phyloP scores from a whole-genome alignment of 2,797 vertebrate species.

The Melanotaenia pygmaea region DNA sequence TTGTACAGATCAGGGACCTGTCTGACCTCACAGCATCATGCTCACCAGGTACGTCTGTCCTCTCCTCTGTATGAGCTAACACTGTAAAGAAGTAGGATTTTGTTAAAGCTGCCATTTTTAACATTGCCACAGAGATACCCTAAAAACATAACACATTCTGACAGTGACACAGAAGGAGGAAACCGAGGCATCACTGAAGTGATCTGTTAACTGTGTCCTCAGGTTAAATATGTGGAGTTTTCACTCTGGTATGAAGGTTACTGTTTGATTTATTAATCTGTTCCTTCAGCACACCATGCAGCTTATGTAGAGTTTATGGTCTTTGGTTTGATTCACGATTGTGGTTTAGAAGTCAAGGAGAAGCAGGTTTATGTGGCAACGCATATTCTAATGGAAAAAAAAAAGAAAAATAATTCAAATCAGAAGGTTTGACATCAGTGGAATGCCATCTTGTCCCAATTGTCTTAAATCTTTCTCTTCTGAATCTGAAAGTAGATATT shows the following conservation, averaged over 20 bases:
- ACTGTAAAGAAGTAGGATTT: background rate
- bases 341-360: background rate
- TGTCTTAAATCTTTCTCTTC: background rate
- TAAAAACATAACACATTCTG: background rate
- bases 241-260: background rate
- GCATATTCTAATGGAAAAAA: background rate
- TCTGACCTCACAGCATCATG: constrained; percentile 63
- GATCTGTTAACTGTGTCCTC: background rate
- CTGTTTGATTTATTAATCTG: background rate
- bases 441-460: background rate
- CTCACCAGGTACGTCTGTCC: constrained; percentile 56
- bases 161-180: background rate
- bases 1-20: constrained; percentile 36
- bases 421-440: background rate
- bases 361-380: background rate
- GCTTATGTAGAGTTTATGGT: background rate
- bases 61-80: background rate
- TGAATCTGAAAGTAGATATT: background rate
- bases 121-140: background rate
- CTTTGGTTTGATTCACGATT: background rate
- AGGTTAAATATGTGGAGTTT: background rate
- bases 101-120: background rate
- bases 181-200: background rate
- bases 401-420: background rate
- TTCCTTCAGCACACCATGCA: too few relatives aligned